Percentiles rank a stretch among this genome's conserved stretches.
These are phyloP conservation scores for Chrysochloris asiatica DNA, from an alignment of 2,113 vertebrate species.

Conservation along the genomic window DNA sequence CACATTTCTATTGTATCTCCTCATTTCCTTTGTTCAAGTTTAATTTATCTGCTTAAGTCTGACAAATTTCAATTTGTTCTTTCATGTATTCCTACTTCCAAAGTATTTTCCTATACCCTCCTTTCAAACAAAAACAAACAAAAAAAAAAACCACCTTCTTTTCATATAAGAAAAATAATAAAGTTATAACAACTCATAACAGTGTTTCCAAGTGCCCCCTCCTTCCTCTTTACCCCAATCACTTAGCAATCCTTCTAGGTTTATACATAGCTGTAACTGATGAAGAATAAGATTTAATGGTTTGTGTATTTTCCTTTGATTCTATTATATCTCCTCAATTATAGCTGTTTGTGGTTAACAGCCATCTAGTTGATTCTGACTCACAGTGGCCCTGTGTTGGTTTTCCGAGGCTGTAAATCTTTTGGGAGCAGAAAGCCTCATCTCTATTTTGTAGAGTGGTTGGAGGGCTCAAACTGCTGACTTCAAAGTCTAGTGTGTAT, in stretches of 20 bases:
- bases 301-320: not conserved
- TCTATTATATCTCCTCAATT: not conserved
- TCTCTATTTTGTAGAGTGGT: too few relatives aligned
- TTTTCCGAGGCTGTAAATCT: too few relatives aligned
- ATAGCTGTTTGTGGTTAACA: not conserved
- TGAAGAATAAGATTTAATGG: not conserved
- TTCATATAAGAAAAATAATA: not conserved
- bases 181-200: not conserved
- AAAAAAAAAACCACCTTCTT: too few relatives aligned
- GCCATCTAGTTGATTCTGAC: too few relatives aligned
- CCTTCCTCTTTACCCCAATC: not conserved
- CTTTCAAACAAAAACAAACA: not conserved
- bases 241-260: not conserved
- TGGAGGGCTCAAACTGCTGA: too few relatives aligned
- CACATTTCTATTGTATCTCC: not conserved
- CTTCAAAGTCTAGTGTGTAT: too few relatives aligned
- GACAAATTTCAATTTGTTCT: not conserved
- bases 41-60: not conserved
- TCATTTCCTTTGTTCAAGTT: not conserved
- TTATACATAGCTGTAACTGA: not conserved
- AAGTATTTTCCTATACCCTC: not conserved
- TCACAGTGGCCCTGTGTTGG: too few relatives aligned
- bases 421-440: too few relatives aligned
- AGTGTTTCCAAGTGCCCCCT: not conserved
- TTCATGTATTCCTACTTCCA: not conserved